Conservation (phyloP, 2,888 invertebrate species). For the Polymixis flavicincta region DNA sequence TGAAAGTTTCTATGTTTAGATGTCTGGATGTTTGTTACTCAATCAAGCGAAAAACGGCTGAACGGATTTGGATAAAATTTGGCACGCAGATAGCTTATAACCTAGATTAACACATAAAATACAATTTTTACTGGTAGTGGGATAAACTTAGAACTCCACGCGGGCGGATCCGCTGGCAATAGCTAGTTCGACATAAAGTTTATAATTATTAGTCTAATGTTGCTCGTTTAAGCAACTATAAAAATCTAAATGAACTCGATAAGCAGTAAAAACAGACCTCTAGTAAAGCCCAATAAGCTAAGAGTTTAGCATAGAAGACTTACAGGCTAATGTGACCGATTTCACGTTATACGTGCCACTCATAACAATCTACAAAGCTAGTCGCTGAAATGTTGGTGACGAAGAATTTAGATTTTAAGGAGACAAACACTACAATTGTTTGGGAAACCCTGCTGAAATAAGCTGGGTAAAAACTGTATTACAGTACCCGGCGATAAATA, state of each 20-base stretch:
- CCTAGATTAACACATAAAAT: no score
- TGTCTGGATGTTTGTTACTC: no score
- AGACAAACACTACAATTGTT: background rate
- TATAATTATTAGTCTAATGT: constrained; percentile 76
- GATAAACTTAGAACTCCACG: no score
- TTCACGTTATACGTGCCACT: background rate
- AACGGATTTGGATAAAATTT: no score
- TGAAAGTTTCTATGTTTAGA: no score
- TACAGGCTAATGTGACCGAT: no score
- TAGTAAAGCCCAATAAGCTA: background rate
- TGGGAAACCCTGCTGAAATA: background rate
- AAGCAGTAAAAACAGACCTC: background rate
- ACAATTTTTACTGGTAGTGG: no score
- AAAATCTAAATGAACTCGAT: background rate
- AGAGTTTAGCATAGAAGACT: background rate
- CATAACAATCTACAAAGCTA: background rate
- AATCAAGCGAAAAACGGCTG: no score
- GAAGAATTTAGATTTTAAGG: background rate
- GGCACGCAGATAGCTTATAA: no score
- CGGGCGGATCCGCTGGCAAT: no score
- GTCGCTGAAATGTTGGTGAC: background rate
- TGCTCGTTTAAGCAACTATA: constrained; percentile 43
- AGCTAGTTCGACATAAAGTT: constrained; percentile 65
- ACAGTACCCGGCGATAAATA: no score
- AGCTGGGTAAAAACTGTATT: background rate